phyloP scores from a whole-genome alignment of 2,797 vertebrate genomes.

The Delichon dasypus region DNA sequence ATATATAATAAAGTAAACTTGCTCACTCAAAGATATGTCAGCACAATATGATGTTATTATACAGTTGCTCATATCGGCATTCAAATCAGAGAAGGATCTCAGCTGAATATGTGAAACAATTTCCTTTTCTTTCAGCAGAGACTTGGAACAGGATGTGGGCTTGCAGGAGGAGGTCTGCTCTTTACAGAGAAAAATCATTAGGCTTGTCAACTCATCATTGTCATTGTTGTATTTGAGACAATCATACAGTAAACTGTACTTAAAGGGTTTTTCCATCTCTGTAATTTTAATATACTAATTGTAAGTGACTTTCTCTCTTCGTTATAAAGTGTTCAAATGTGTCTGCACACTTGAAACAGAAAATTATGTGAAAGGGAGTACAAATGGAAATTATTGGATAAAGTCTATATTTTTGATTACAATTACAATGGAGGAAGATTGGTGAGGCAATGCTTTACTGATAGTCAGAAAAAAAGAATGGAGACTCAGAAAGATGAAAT shows the following conservation, averaged over 20 bases:
- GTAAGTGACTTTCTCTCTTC: not conserved
- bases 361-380: not conserved
- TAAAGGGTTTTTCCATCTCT: not conserved
- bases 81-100: not conserved
- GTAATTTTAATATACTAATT: conserved; percentile 21
- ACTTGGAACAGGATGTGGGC: not conserved
- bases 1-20: not conserved
- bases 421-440: not conserved
- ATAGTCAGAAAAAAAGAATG: not conserved
- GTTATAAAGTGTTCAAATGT: not conserved
- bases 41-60: not conserved
- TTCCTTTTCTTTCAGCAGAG: not conserved
- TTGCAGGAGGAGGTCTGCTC: not conserved
- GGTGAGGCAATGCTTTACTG: not conserved
- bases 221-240: not conserved
- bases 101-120: not conserved
- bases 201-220: not conserved
- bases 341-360: not conserved
- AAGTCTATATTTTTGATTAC: not conserved
- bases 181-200: not conserved
- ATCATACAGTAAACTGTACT: not conserved
- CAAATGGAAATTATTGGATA: not conserved
- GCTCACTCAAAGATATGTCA: not conserved
- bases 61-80: not conserved
- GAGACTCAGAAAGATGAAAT: not conserved